These are phyloP conservation scores for Latheticus oryzae DNA, from an alignment of 2,888 invertebrate species.

Conservation along the genomic window DNA sequence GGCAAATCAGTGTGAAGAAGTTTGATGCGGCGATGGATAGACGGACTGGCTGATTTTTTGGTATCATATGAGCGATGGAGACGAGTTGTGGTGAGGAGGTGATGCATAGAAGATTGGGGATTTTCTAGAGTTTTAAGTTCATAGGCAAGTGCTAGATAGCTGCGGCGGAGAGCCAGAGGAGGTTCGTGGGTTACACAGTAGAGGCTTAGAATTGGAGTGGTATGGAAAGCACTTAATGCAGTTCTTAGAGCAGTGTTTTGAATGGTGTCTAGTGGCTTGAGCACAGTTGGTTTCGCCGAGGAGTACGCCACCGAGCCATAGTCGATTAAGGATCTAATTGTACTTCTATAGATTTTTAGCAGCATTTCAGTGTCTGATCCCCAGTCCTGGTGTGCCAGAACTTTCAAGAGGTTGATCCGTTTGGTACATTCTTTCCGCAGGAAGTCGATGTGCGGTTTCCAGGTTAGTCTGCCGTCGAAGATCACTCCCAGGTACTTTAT, in stretches of 20 bases:
- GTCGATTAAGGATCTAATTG: slow-evolving; percentile 7
- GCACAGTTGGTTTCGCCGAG: neutral
- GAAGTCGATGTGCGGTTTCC: slow-evolving; percentile 14
- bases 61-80: no score
- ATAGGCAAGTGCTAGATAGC: slow-evolving; percentile 13
- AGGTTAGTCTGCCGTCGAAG: slow-evolving; percentile 22
- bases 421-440: slow-evolving; percentile 11
- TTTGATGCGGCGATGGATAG: slow-evolving; percentile 12
- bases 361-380: slow-evolving; percentile 9
- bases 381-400: slow-evolving; percentile 20
- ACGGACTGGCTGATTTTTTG: slow-evolving; percentile 6
- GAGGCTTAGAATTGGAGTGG: slow-evolving; percentile 12
- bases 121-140: no score
- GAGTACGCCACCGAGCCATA: slow-evolving; percentile 13
- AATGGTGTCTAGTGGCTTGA: slow-evolving; percentile 4
- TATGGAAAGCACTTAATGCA: slow-evolving; percentile 20
- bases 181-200: slow-evolving; percentile 8
- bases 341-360: slow-evolving; percentile 10
- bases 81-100: slow-evolving; percentile 4
- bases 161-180: neutral
- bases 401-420: slow-evolving; percentile 16
- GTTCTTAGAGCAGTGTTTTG: slow-evolving; percentile 19
- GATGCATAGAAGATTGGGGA: slow-evolving; percentile 5
- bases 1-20: neutral
- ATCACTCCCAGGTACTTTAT: slow-evolving; percentile 22